Evolutionary conservation across 2,888 invertebrate genomes (phyloP).

Genomic region (Scaptomyza tumidula): DNA sequence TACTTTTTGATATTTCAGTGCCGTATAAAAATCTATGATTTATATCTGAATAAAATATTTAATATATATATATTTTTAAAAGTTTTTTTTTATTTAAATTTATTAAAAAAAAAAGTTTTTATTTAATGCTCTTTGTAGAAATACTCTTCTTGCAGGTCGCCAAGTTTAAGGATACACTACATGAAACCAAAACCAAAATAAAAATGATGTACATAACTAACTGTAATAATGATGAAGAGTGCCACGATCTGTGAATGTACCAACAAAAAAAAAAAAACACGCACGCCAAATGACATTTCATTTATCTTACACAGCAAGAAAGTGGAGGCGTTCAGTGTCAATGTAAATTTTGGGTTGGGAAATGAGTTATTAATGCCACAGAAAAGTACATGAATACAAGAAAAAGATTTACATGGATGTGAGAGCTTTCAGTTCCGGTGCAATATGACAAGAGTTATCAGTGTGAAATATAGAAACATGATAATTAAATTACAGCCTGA

Average conservation of each 20-base stretch:
- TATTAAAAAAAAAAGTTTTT: too few relatives aligned
- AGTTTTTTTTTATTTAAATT: too few relatives aligned
- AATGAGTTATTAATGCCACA: slow-evolving; percentile 57
- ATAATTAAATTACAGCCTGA: slow-evolving; percentile 72
- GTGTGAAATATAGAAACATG: slow-evolving; percentile 72
- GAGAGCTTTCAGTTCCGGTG: slow-evolving; percentile 68
- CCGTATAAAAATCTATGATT: too few relatives aligned
- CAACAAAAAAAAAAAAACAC: slow-evolving; percentile 16
- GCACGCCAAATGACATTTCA: slow-evolving; percentile 70
- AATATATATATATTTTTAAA: too few relatives aligned
- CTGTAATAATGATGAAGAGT: slow-evolving; percentile 13
- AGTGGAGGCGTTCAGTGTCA: slow-evolving; percentile 53
- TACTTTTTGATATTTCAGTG: too few relatives aligned
- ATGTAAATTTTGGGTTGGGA: neutral
- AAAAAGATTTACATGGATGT: slow-evolving; percentile 7
- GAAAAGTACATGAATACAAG: slow-evolving; percentile 23
- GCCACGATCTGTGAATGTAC: slow-evolving; percentile 15
- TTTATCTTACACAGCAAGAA: slow-evolving; percentile 61
- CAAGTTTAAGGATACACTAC: neutral
- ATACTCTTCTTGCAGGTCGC: too few relatives aligned
- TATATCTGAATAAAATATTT: too few relatives aligned
- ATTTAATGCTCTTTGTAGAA: neutral
- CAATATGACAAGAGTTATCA: slow-evolving; percentile 54
- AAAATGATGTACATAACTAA: neutral
- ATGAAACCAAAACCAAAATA: neutral